phyloP scores from a whole-genome alignment of 2,888 invertebrate species.

The Notodonta dromedarius region DNA sequence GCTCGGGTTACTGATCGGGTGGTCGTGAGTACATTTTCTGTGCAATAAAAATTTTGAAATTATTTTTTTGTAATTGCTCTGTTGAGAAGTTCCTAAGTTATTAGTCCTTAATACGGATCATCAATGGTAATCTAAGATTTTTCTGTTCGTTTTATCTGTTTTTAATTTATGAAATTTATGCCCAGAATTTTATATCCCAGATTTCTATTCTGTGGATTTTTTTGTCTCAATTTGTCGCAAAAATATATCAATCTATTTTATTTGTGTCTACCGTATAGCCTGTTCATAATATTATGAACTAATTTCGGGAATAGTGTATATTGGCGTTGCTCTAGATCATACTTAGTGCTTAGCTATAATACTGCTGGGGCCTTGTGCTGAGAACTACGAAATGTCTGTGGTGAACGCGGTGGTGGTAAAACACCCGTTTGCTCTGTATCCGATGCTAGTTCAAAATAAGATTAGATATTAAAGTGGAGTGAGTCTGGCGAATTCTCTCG shows the following conservation, averaged over 20 bases:
- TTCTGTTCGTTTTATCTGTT: no score
- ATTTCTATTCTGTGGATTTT: no score
- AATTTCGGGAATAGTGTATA: neutral
- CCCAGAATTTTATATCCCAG: no score
- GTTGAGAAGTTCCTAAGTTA: no score
- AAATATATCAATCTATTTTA: neutral
- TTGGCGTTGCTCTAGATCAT: neutral
- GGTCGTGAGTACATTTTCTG: no score
- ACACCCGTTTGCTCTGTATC: neutral
- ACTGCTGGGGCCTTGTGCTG: neutral
- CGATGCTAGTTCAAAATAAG: slow-evolving; percentile 1
- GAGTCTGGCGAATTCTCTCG: neutral
- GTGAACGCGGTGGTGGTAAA: slow-evolving; percentile 4
- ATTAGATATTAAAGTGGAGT: neutral
- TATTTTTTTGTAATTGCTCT: slow-evolving; percentile 12
- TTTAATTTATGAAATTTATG: no score
- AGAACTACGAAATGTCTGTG: slow-evolving; percentile 7
- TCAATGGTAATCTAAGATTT: no score
- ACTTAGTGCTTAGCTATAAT: neutral
- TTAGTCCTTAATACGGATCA: no score
- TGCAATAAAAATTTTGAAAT: no score
- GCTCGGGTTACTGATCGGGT: no score
- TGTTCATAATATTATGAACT: neutral
- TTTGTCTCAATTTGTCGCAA: neutral
- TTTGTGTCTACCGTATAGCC: neutral